These are phyloP conservation scores for Melanerpes aurifrons DNA, from an alignment of 2,113 vertebrate genomes.

Conservation along the genomic window DNA sequence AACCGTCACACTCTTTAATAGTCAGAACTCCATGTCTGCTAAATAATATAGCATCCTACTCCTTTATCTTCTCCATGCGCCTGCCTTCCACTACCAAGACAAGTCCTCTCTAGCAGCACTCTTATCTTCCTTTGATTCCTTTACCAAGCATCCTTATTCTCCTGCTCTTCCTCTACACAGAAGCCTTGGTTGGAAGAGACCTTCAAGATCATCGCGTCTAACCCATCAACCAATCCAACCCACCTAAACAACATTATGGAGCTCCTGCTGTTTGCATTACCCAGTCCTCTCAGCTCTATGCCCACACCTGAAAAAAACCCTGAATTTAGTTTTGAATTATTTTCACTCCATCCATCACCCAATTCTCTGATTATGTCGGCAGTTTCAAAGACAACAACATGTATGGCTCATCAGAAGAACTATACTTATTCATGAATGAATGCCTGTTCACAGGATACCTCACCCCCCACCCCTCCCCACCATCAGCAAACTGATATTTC, in stretches of 20 bases:
- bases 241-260: no score
- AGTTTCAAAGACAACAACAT: not conserved
- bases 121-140: not conserved
- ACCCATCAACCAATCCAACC: no score
- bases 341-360: not conserved
- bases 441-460: no score
- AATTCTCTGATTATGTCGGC: not conserved
- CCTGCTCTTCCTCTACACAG: not conserved
- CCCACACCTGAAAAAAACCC: not conserved
- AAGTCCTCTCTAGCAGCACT: not conserved
- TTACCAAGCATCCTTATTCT: not conserved
- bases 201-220: no score
- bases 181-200: no score
- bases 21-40: not conserved
- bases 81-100: not conserved
- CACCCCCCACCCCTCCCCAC: no score
- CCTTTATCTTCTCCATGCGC: not conserved
- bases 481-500: not conserved
- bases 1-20: not conserved
- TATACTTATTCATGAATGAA: not conserved
- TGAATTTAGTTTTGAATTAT: not conserved
- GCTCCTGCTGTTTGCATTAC: not conserved
- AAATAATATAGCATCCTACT: not conserved
- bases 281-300: not conserved
- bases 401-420: rapidly evolving